Percentiles rank a stretch among this genome's conserved stretches.
These are phyloP conservation scores for Cathartes aura DNA, from an alignment of 2,113 vertebrate species.

Conservation along the genomic window DNA sequence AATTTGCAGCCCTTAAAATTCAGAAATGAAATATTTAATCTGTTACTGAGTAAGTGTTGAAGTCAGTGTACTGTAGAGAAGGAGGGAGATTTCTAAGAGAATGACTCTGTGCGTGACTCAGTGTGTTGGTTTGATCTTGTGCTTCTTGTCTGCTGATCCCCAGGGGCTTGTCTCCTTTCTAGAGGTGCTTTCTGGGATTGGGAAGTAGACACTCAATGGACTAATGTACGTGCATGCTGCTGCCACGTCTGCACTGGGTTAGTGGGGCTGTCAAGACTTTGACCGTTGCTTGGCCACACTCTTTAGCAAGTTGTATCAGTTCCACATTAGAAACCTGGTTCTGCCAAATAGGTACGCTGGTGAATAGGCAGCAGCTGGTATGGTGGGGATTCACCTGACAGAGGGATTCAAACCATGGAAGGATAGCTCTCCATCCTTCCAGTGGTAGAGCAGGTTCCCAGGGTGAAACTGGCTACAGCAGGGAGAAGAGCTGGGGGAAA, in stretches of 20 bases:
- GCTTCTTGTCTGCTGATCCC: not conserved
- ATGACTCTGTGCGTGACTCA: not conserved
- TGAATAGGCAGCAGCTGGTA: not conserved
- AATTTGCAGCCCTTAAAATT: not conserved
- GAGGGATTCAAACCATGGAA: not conserved
- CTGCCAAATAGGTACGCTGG: not conserved
- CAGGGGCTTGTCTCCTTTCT: not conserved
- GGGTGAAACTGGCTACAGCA: not conserved
- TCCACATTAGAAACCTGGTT: not conserved
- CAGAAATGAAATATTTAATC: not conserved
- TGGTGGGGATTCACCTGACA: not conserved
- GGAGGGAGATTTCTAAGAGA: not conserved
- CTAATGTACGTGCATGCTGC: not conserved
- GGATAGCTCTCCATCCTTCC: fast-evolving
- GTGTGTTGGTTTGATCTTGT: not conserved
- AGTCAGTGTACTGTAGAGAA: not conserved
- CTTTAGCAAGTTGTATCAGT: not conserved
- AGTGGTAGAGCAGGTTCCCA: fast-evolving
- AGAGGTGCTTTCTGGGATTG: not conserved
- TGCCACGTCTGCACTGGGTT: not conserved
- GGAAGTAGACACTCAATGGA: not conserved
- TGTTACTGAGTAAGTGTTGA: not conserved
- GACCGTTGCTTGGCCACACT: fast-evolving
- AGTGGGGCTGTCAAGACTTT: not conserved
- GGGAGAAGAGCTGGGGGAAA: not conserved